Conservation (phyloP, 2,888 invertebrate genomes). For the Microplitis deprimator region DNA sequence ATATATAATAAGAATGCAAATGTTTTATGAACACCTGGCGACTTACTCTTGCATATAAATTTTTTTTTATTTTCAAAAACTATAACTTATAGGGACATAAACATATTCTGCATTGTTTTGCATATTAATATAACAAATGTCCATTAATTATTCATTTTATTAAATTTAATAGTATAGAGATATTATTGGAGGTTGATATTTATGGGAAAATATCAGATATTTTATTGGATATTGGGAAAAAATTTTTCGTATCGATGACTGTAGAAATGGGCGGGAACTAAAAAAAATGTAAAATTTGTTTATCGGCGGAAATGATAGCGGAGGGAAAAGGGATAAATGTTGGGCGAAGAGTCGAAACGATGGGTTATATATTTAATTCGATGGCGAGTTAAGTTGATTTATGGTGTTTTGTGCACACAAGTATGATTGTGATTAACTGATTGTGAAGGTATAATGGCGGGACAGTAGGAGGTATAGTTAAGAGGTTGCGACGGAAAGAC, state of each 20-base stretch:
- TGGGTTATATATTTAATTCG: background rate
- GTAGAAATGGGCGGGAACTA: no score
- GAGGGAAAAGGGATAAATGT: background rate
- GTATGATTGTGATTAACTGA: no score
- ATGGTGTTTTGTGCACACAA: no score
- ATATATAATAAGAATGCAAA: slow-evolving; percentile 43
- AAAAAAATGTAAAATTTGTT: background rate
- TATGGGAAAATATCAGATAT: background rate
- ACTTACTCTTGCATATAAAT: background rate
- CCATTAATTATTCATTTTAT: background rate
- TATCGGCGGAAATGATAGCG: background rate
- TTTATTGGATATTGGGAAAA: no score
- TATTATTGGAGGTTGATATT: background rate
- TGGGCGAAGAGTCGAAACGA: background rate
- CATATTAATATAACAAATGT: background rate
- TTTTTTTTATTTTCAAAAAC: slow-evolving; percentile 9
- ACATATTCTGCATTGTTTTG: background rate
- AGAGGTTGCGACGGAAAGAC: slow-evolving; percentile 24
- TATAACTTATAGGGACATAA: background rate
- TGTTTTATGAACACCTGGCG: slow-evolving; percentile 40
- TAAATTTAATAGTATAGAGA: no score
- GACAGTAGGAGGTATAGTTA: no score
- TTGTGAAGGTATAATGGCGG: no score
- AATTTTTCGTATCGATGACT: no score
- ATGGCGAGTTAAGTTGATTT: background rate